Conservation (phyloP, 30 jellyfish, hydroid and myxozoan genomes). For the Haliclystus octoradiatus region DNA sequence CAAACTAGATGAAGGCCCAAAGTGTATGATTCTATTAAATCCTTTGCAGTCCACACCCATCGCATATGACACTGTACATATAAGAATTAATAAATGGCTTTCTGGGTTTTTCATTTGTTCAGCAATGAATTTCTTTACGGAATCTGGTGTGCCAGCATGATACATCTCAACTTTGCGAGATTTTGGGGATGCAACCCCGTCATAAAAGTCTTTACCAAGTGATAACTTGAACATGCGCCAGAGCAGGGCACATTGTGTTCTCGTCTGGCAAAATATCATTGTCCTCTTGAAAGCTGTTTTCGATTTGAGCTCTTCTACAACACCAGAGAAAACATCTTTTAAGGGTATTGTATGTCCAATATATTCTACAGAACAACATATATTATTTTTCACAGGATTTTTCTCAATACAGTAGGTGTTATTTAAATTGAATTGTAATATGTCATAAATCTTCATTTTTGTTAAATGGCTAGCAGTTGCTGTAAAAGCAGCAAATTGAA, state of each 20-base stretch:
- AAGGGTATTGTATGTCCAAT: constrained; percentile 8
- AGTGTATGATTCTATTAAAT: constrained; percentile 16
- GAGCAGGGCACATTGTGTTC: constrained; percentile 8
- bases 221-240: constrained; percentile 14
- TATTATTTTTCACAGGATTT: constrained; percentile 18
- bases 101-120: neutral
- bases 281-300: constrained; percentile 4
- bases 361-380: constrained; percentile 7
- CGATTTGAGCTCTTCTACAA: neutral
- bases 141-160: constrained; percentile 34
- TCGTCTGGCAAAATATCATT: constrained; percentile 20
- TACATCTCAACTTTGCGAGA: constrained; percentile 28
- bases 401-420: constrained; percentile 22
- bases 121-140: constrained; percentile 16
- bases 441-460: constrained; percentile 14
- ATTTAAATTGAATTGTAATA: neutral
- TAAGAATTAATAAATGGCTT: constrained; percentile 1
- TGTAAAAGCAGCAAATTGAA: constrained; percentile 13
- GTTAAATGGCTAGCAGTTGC: constrained; percentile 25
- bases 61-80: constrained; percentile 28
- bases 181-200: neutral
- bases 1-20: constrained; percentile 32
- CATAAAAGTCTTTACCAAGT: constrained; percentile 9
- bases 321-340: neutral
- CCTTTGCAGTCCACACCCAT: constrained; percentile 32